Evolutionary conservation across 2,113 vertebrate species (phyloP), one percentile per base, ranked within the genome.

Genomic region (Choloepus hoffmanni): DNA sequence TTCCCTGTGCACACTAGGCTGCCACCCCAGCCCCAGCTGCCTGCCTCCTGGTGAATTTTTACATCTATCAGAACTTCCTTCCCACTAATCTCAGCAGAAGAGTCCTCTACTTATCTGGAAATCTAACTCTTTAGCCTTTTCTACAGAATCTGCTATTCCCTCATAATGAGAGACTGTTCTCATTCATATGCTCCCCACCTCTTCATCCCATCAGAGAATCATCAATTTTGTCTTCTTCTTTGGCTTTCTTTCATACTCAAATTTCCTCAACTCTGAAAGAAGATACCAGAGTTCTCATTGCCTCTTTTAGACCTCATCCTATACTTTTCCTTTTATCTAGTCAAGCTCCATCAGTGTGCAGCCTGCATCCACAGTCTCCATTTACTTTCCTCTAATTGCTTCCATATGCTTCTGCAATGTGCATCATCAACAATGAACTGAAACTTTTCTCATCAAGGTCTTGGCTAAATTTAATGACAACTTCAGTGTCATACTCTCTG

Each of bases 401-500:
- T 96, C 97, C 97, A 98, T 98, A 97, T 97, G 97, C 70, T 95
- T 95, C 90, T 93, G 23, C 89, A 97, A 95, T 96, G 95, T 96
- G 91, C 92, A 85, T 88, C 78, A 3, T 88, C 96, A 96, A 91
- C 93, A 94, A 81, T 83, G 91, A 96, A 70, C 72, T 94, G 78
- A 94, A 65, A 90, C 85, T 94, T 89, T 92, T 90, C 90, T 96
- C 90, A 96, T 95, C 88, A 96, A 94, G 92, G 77, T 89, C 90
- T 92, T 92, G 68, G 82, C 68, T 96, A 94, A 92, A 96, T 92
- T 85, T 90, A 83, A 96, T 89, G 88, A 92, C 65, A 93, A 85
- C 48, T 50, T 92, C 43, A 53, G 55, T 70, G 85, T 95, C 68
- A 89, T 83, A 87, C 36, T 84, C 79, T 85, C 70, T 82, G 81